Percentiles rank a stretch among this genome's conserved stretches.
Conservation (phyloP, 1,140 invertebrate species). For the Micrasema minimum region DNA sequence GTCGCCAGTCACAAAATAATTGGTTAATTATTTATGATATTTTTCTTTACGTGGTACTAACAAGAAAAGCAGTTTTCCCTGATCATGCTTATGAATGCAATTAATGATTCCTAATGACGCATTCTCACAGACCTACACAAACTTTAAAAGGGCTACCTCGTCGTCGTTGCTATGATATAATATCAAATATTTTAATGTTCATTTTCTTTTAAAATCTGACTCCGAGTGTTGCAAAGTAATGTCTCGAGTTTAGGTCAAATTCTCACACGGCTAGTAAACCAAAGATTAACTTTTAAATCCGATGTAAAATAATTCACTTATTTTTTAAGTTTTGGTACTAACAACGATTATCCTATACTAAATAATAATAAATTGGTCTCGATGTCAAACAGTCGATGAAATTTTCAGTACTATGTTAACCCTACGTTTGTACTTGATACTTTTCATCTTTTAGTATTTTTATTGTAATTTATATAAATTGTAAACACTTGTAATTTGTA, state of each 20-base stretch:
- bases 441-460: background rate
- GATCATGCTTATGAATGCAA: too few species aligned
- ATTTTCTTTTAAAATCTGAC: slow-evolving; percentile 5
- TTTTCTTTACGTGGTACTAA: too few species aligned
- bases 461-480: background rate
- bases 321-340: slow-evolving; percentile 14
- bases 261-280: slow-evolving; percentile 51
- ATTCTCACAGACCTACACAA: too few species aligned
- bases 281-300: slow-evolving; percentile 44
- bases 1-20: too few species aligned
- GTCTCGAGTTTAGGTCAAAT: background rate
- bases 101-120: too few species aligned
- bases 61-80: too few species aligned
- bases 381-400: background rate
- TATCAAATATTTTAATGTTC: background rate
- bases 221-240: slow-evolving; percentile 9
- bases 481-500: background rate
- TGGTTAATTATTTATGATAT: too few species aligned
- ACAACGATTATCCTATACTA: too few species aligned
- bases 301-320: slow-evolving; percentile 28
- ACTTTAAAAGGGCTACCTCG: too few species aligned
- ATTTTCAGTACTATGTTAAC: background rate
- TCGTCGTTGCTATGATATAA: too few species aligned
- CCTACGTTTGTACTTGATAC: background rate
- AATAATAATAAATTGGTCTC: too few species aligned